Conservation (phyloP, 2,888 invertebrate species). For the Taenaris catops region DNA sequence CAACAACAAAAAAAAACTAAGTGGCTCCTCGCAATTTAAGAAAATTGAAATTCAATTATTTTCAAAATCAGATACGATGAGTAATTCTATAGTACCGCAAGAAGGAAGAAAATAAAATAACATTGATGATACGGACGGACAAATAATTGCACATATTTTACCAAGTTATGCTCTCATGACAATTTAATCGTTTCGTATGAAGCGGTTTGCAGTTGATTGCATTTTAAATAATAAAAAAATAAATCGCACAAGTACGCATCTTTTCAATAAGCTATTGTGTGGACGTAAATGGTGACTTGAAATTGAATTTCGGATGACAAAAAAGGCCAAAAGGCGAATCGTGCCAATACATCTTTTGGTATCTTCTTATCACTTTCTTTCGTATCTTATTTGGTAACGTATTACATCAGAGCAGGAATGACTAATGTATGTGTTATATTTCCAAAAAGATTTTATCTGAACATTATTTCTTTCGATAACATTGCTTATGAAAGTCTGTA, state of each 20-base stretch:
- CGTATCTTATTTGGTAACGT: constrained; percentile 13
- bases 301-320: constrained; percentile 15
- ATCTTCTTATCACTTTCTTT: constrained; percentile 16
- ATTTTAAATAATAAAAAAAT: constrained; percentile 4
- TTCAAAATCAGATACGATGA: too few relatives aligned
- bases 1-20: too few relatives aligned
- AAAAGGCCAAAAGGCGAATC: constrained; percentile 10
- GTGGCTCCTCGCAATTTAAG: too few relatives aligned
- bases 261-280: constrained; percentile 17
- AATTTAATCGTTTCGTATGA: constrained; percentile 19
- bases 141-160: constrained; percentile 13
- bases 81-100: constrained; percentile 10
- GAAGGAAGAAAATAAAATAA: constrained; percentile 11
- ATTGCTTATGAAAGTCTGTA: constrained; percentile 6
- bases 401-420: constrained; percentile 12
- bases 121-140: constrained; percentile 12
- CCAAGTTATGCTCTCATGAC: constrained; percentile 17
- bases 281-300: constrained; percentile 15
- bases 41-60: too few relatives aligned
- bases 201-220: constrained; percentile 7
- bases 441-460: background rate
- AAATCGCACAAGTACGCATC: background rate
- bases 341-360: constrained; percentile 13
- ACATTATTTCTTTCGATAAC: constrained; percentile 2
- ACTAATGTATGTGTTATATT: constrained; percentile 1